Evolutionary conservation across 1,140 invertebrate species (phyloP).

Genomic region (Drosophila malerkotliana): DNA sequence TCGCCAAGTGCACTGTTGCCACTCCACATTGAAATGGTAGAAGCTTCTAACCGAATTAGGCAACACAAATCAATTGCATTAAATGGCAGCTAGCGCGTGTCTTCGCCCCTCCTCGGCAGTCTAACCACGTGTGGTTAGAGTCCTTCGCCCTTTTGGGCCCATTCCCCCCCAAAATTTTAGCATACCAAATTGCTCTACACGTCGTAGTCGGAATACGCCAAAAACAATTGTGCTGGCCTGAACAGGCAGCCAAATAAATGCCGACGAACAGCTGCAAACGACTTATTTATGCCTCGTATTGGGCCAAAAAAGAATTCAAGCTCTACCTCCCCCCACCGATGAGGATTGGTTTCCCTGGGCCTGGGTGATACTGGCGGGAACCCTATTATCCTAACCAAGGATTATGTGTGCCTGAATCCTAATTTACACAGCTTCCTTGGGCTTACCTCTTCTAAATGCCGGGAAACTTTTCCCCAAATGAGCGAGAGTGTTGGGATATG

Average conservation of each 20-base stretch:
- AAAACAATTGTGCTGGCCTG: constrained; percentile 59
- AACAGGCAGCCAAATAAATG: constrained; percentile 64
- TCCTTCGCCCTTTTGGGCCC: constrained; percentile 3
- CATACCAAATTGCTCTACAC: constrained; percentile 52
- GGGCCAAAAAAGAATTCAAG: constrained; percentile 9
- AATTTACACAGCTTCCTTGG: constrained; percentile 38
- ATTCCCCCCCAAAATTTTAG: constrained; percentile 22
- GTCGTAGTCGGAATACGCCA: constrained; percentile 36
- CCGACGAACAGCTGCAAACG: constrained; percentile 74
- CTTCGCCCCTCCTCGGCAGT: constrained; percentile 28
- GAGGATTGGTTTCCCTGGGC: no score
- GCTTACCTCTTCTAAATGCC: constrained; percentile 22
- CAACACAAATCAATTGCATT: constrained; percentile 78
- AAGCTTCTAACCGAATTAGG: constrained; percentile 68
- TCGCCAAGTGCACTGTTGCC: not conserved
- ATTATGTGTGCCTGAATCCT: constrained; percentile 40
- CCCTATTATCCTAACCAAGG: constrained; percentile 24
- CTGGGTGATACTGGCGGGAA: not conserved
- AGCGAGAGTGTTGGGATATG: constrained; percentile 19
- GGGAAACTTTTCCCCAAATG: constrained; percentile 26
- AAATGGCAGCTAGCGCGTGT: constrained; percentile 68
- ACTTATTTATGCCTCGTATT: constrained; percentile 69
- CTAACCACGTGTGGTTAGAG: constrained; percentile 25
- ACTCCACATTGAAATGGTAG: constrained; percentile 43
- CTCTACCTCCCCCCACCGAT: not conserved